Conservation (phyloP, 2,113 vertebrate genomes). For the Heterotilapia buettikoferi region DNA sequence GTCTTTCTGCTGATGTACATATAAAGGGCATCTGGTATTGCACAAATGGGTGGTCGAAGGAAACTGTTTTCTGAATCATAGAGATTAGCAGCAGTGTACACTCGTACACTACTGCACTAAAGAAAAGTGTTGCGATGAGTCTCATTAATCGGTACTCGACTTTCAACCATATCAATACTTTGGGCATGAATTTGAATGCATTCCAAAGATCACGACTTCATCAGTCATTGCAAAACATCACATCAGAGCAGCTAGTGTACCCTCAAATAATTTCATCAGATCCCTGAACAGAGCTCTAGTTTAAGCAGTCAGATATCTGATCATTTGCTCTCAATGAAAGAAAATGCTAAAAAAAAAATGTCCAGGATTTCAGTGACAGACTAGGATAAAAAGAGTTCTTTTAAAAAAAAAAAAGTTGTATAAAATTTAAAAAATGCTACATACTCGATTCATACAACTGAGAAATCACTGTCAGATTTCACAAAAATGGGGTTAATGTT, state of each 20-base stretch:
- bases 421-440: neutral
- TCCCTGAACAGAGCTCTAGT: neutral
- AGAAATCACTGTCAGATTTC: neutral
- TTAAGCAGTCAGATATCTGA: neutral
- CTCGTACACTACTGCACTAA: neutral
- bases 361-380: neutral
- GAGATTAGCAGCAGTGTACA: neutral
- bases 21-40: neutral
- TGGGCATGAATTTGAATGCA: neutral
- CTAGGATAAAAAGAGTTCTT: neutral
- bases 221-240: neutral
- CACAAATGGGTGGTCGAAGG: neutral
- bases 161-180: neutral
- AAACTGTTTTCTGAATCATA: neutral
- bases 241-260: neutral
- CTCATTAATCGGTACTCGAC: neutral
- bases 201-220: neutral
- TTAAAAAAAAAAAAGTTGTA: neutral
- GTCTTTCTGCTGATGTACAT: neutral
- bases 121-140: neutral
- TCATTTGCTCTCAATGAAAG: neutral
- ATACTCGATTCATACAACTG: neutral
- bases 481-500: neutral
- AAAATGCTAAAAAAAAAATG: neutral
- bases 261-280: neutral